Base-by-base conservation (phyloP, 2,888 invertebrate species). In the Drosophila subquinaria region DNA sequence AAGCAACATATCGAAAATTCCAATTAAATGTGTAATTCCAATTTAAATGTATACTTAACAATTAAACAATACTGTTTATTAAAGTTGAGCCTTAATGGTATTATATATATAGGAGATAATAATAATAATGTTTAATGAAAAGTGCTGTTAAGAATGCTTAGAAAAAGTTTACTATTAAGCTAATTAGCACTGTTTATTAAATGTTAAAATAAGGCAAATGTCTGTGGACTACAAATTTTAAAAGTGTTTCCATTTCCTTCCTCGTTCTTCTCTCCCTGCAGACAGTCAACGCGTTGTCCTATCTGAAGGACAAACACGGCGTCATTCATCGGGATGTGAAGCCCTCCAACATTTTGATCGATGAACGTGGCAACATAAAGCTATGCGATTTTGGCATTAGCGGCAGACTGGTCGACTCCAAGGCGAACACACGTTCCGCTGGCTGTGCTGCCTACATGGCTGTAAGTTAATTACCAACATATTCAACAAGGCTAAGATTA, bases 381-480 rank as follows among this genome's bases (percentile, higher is more conserved):
- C 94, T 99, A 38, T 99, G 99, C 94, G 99, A 99, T 95, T 99
- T 99, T 94, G 99, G 99, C 81, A 99, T 99, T 92, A 99, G 99
- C 92, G 99, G 99, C 20, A 95, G 98, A 70, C 95, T 99, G 72
- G 99, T 99, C 38, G 99, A 99, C 94, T 99, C 99, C 53, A 98
- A 98, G 94, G 99, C 99, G 3, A 98, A 98, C 93, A 99, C 99
- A 20, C 94, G 98, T 90, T 98, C 97, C 92, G 98, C 98, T 3
- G 99, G 99, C 45, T 99, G 99, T 94, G 98, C 98, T n/a, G 99
- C 98, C 1, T 99, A 99, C 90, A 98, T 99, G 98, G 98, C 99
- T 88, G 98, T 98, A 93, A 95, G 95, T 95, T 42, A 6, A 27
- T 17, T 13, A 47, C 2, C 45, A 45, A 33, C n/a, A 0, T 11